A percentile compares a stretch with the other conserved stretches of the same genome.
phyloP scores from a whole-genome alignment of 2,888 invertebrate genomes.

The Lochmaea capreae region DNA sequence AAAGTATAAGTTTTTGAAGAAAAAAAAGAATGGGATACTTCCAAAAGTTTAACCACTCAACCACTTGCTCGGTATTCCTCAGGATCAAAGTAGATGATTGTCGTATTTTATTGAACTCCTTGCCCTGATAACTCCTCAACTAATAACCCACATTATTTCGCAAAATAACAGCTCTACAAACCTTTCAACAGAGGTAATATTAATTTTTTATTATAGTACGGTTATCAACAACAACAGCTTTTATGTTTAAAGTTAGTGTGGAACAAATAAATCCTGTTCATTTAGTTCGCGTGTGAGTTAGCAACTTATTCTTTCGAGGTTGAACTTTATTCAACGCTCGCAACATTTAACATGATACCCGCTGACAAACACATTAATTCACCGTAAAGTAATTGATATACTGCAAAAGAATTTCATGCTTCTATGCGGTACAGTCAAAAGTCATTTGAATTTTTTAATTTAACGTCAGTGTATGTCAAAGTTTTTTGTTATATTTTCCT shows the following conservation, averaged over 20 bases:
- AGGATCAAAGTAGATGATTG: too few relatives aligned
- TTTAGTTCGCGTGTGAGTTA: conserved; percentile 4
- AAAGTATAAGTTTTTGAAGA: too few relatives aligned
- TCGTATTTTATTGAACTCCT: too few relatives aligned
- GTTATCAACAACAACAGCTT: conserved; percentile 3
- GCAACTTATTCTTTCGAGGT: conserved; percentile 10
- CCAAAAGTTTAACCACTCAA: too few relatives aligned
- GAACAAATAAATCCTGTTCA: conserved; percentile 6
- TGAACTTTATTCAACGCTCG: conserved; percentile 9
- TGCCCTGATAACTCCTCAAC: too few relatives aligned
- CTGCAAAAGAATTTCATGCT: conserved; percentile 12
- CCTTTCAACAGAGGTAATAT: not conserved
- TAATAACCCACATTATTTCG: too few relatives aligned
- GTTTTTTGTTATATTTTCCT: too few relatives aligned
- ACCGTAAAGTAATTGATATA: conserved; percentile 22
- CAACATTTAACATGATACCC: conserved; percentile 35
- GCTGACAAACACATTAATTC: conserved; percentile 42
- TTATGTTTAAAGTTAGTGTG: conserved; percentile 3
- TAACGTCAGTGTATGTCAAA: too few relatives aligned
- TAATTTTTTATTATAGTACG: not conserved
- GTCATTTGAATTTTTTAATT: conserved; percentile 21
- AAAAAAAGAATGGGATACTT: too few relatives aligned
- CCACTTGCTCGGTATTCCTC: too few relatives aligned
- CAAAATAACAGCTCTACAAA: not conserved
- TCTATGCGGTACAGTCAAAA: conserved; percentile 10